Base-by-base conservation (phyloP, 1,140 invertebrate species). In the Pissodes strobi region DNA sequence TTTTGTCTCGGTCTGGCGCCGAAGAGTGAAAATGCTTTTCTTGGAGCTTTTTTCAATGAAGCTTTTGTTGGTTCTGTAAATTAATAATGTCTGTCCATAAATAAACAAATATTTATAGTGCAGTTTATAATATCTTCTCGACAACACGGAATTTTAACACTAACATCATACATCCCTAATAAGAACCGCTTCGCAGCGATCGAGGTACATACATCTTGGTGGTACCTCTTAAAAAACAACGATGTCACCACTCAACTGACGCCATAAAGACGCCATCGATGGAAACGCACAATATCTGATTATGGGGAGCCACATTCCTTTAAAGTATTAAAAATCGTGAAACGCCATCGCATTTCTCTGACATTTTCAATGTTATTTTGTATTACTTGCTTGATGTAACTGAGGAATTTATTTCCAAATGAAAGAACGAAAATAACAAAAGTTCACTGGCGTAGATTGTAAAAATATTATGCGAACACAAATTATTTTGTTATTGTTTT, bases 251-350 rank as follows among this genome's bases (percentile, higher is more conserved):
- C 27, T 25, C 13, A 18, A 30, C 22, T 13, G 22, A 15, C 30
- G 17, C 51, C 51, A 53, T 39, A 39, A 53, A 53, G 30, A 52
- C 49, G 19, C 51, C 51, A 53, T 53, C 27, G 51, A 23, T 27
- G 19, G 18, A 18, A 15, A 21, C 37, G 18, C 30, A 37, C 30
- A 38, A 53, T 37, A 53, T 53, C 51, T 38, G 51, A 38, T 53
- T 53, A 15, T 53, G 51, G 37, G 15, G 27, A 53, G 18, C 27
- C 25, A 38, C 27, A 53, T 53, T 53, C 30, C 25, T 18, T 3
- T 10, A 17, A 30, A 49, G 46, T 17, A 46, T 49, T 49, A 17
- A 49, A 49, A 21, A 49, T 39, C 30, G 27, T 17, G 27, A n/a
- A 38, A 53, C 30, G 19, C 30, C 30, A 37, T 39, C 51, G 51